Conservation (phyloP, 2,113 vertebrate genomes). For the Ploceus nigricollis region DNA sequence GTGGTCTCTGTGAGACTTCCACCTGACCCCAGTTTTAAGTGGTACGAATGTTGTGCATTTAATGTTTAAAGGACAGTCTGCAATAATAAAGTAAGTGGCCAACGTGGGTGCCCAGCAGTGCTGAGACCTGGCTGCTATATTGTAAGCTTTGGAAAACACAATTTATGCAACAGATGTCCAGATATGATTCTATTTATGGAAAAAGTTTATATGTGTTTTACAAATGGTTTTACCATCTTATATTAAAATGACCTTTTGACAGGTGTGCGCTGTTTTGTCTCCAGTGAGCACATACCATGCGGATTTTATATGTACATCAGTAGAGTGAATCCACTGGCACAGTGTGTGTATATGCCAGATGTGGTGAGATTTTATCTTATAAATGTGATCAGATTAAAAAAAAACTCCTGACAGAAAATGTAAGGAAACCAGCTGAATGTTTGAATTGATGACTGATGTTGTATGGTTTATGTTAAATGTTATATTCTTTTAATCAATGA, state of each 20-base stretch:
- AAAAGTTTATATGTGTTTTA: slow-evolving; percentile 93
- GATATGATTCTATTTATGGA: slow-evolving; percentile 97
- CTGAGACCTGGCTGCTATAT: slow-evolving; percentile 94
- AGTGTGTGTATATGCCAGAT: slow-evolving; percentile 86
- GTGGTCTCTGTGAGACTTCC: slow-evolving; percentile 99
- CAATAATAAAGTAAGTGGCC: slow-evolving; percentile 96
- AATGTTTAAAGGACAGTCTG: slow-evolving; percentile 99
- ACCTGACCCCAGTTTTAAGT: slow-evolving; percentile 99
- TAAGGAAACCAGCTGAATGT: slow-evolving; percentile 91
- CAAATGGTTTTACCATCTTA: slow-evolving; percentile 97
- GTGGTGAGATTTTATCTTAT: slow-evolving; percentile 89
- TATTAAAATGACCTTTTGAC: slow-evolving; percentile 93
- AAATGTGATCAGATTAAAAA: slow-evolving; percentile 80
- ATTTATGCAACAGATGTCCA: slow-evolving; percentile 95
- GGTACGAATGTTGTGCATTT: slow-evolving; percentile 99
- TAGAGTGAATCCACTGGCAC: slow-evolving; percentile 85
- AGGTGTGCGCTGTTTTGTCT: slow-evolving; percentile 91
- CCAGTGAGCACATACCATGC: slow-evolving; percentile 90
- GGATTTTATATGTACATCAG: slow-evolving; percentile 94
- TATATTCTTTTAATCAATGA: slow-evolving; percentile 98
- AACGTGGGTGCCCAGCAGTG: slow-evolving; percentile 94
- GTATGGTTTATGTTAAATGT: slow-evolving; percentile 95
- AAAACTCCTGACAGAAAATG: slow-evolving; percentile 84
- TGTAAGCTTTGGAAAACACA: slow-evolving; percentile 91
- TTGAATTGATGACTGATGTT: slow-evolving; percentile 92